Evolutionary conservation across 2,797 vertebrate genomes (phyloP).

Genomic region (Anguilla obscura): DNA sequence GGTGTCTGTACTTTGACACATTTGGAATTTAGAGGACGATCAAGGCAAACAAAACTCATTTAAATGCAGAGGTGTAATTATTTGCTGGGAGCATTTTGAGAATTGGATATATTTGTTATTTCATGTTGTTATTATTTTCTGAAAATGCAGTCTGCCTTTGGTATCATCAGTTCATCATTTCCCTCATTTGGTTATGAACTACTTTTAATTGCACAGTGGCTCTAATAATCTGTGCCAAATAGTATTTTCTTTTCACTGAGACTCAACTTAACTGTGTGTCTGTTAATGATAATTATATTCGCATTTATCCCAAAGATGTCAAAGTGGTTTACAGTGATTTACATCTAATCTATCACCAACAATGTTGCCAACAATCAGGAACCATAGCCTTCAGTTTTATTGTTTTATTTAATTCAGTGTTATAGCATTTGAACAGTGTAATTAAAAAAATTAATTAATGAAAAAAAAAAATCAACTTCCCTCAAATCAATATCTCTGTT

Average conservation of each 20-base stretch:
- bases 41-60: conserved; percentile 55
- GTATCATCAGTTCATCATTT: conserved; percentile 60
- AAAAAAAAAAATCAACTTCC: too few species aligned
- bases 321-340: neutral
- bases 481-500: too few species aligned
- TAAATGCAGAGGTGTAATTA: conserved; percentile 56
- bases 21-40: conserved; percentile 41
- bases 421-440: neutral
- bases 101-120: conserved; percentile 57
- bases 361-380: neutral
- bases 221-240: conserved; percentile 26
- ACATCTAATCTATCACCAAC: neutral
- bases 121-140: conserved; percentile 49
- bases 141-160: conserved; percentile 55
- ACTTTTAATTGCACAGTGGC: conserved; percentile 31
- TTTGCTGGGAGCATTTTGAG: conserved; percentile 55
- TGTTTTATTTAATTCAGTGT: neutral
- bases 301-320: neutral
- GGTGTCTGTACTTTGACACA: conserved; percentile 46
- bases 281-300: conserved; percentile 21
- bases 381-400: neutral
- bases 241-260: conserved; percentile 24
- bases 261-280: conserved; percentile 6
- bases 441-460: neutral
- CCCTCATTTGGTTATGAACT: conserved; percentile 49